phyloP scores from a whole-genome alignment of 2,888 invertebrate species.

The Alviniconcha strummeri region DNA sequence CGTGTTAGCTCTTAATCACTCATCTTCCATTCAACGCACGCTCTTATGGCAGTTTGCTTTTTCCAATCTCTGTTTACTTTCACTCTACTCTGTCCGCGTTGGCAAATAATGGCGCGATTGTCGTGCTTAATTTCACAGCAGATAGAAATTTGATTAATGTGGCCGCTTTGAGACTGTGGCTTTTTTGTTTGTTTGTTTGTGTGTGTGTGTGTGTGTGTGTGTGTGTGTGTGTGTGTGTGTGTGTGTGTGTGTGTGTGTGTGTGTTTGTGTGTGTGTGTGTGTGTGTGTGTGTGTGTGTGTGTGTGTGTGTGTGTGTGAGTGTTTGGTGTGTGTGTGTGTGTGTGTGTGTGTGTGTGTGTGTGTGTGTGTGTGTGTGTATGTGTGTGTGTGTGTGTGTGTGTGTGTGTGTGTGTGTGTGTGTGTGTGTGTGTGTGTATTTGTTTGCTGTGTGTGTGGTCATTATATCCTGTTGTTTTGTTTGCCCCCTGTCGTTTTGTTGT shows the following conservation, averaged over 20 bases:
- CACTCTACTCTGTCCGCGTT: no score
- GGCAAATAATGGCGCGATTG: no score
- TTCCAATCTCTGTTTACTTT: no score
- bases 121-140: no score
- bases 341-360: constrained; percentile 7
- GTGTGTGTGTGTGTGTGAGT: constrained; percentile 4
- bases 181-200: constrained; percentile 11
- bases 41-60: no score
- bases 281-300: background rate
- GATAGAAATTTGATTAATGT: no score
- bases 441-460: background rate
- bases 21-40: no score
- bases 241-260: background rate
- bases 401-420: background rate
- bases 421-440: no score
- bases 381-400: background rate
- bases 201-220: constrained; percentile 21
- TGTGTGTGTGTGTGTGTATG: constrained; percentile 4
- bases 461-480: background rate
- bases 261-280: constrained; percentile 1
- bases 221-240: background rate
- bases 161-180: background rate
- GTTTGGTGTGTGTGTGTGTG: constrained; percentile 17
- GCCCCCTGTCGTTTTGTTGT: background rate
- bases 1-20: no score